phyloP scores from a whole-genome alignment of 2,888 invertebrate genomes.

The Yponomeuta malinellus region DNA sequence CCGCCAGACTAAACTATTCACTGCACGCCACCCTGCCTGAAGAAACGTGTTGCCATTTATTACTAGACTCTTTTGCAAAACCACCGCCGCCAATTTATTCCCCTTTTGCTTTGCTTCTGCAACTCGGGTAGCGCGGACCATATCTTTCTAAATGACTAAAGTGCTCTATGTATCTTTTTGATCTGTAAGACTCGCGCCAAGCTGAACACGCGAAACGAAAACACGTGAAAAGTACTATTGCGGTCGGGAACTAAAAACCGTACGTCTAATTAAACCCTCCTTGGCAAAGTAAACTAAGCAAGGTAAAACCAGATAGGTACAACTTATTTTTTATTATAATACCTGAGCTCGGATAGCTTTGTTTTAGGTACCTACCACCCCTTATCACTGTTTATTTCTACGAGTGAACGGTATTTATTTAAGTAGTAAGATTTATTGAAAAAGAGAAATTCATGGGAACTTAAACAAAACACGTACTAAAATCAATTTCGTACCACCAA shows the following conservation, averaged over 20 bases:
- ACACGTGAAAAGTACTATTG: background rate
- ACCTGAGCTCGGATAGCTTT: no score
- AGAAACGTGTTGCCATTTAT: slow-evolving; percentile 13
- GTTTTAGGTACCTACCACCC: no score
- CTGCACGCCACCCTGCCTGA: slow-evolving; percentile 14
- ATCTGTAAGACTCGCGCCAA: background rate
- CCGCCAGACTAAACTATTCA: slow-evolving; percentile 19
- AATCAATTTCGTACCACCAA: background rate
- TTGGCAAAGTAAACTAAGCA: no score
- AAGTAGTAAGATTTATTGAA: no score
- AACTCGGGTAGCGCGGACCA: background rate
- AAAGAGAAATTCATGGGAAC: background rate
- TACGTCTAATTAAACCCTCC: no score
- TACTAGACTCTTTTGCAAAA: slow-evolving; percentile 15
- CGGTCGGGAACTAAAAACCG: background rate
- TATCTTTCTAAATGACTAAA: background rate
- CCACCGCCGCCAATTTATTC: slow-evolving; percentile 8
- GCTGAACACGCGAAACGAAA: background rate
- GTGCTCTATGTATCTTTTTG: slow-evolving; percentile 1
- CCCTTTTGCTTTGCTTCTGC: background rate
- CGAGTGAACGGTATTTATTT: no score
- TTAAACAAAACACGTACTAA: background rate
- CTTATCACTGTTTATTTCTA: no score
- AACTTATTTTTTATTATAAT: no score
- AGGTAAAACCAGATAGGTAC: no score